Evolutionary conservation across 1,140 invertebrate species (phyloP).

Genomic region (Anagrus nilaparvatae): DNA sequence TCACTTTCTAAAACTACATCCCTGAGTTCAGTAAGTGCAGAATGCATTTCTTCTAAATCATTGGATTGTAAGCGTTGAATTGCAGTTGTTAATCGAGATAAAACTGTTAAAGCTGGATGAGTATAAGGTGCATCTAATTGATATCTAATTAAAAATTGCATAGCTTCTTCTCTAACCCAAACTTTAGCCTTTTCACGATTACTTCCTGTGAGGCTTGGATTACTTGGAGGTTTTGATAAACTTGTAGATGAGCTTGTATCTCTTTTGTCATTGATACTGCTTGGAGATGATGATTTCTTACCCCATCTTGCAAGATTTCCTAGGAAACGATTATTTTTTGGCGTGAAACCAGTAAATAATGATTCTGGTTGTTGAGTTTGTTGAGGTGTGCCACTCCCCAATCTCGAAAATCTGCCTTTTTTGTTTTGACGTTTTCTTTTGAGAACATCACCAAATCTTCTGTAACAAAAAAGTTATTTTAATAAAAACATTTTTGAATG

Average conservation of each 20-base stretch:
- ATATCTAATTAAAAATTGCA: slow-evolving; percentile 49
- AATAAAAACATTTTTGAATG: background rate
- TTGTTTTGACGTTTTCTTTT: slow-evolving; percentile 67
- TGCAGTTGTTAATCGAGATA: slow-evolving; percentile 63
- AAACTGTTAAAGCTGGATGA: slow-evolving; percentile 61
- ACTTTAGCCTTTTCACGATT: slow-evolving; percentile 83
- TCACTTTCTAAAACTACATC: slow-evolving; percentile 86
- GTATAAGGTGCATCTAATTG: slow-evolving; percentile 40
- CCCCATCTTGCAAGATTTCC: slow-evolving; percentile 86
- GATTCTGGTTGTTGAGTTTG: slow-evolving; percentile 38
- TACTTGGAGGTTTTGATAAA: slow-evolving; percentile 49
- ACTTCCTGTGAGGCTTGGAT: slow-evolving; percentile 53
- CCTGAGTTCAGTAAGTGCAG: slow-evolving; percentile 70
- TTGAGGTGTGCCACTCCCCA: slow-evolving; percentile 36
- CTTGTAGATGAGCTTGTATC: slow-evolving; percentile 43
- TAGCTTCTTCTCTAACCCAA: slow-evolving; percentile 86
- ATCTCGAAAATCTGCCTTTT: slow-evolving; percentile 45
- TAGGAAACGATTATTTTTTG: slow-evolving; percentile 77
- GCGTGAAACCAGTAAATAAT: slow-evolving; percentile 49
- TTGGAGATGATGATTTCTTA: slow-evolving; percentile 45
- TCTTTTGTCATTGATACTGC: slow-evolving; percentile 41
- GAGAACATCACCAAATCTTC: slow-evolving; percentile 67
- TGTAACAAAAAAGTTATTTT: slow-evolving; percentile 21
- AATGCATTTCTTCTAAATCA: slow-evolving; percentile 46
- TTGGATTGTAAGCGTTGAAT: slow-evolving; percentile 60